A percentile compares a stretch with the other conserved stretches of the same genome.
These are phyloP conservation scores for Athripsodes cinereus DNA, from an alignment of 2,888 invertebrate genomes.

Conservation along the genomic window DNA sequence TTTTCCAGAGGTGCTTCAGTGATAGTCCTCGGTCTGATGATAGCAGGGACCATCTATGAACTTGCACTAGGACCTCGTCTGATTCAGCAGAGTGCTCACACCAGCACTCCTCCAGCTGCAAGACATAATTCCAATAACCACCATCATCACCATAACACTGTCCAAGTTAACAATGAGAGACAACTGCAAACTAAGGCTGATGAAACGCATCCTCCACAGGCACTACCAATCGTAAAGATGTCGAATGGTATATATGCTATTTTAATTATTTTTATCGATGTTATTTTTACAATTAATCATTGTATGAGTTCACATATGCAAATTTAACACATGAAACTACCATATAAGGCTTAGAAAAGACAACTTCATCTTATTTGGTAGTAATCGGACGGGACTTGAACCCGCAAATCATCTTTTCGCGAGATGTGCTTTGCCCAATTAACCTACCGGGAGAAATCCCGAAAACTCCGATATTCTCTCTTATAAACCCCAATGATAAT, in stretches of 20 bases:
- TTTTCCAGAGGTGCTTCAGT: conserved; percentile 49
- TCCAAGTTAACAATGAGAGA: neutral
- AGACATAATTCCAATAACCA: conserved; percentile 26
- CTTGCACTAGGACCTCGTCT: conserved; percentile 44
- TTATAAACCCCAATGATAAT: too few species aligned
- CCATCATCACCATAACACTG: neutral
- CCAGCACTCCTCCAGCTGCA: conserved; percentile 3
- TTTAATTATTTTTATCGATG: too few species aligned
- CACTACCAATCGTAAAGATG: conserved; percentile 20
- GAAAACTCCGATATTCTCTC: too few species aligned
- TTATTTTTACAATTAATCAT: too few species aligned
- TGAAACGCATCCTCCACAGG: neutral
- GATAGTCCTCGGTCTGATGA: conserved; percentile 50
- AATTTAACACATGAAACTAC: too few species aligned
- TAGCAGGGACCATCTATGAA: conserved; percentile 67
- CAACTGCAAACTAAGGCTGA: conserved; percentile 35
- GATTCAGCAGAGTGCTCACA: conserved; percentile 33
- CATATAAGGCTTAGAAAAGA: too few species aligned
- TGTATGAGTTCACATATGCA: too few species aligned
- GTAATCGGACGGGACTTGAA: too few species aligned
- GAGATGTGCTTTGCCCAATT: too few species aligned
- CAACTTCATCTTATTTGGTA: too few species aligned
- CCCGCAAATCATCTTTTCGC: too few species aligned
- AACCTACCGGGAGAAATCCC: too few species aligned
- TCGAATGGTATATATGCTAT: conserved; percentile 25